Evolutionary conservation across 2,888 invertebrate genomes (phyloP).

Genomic region (Cheilosia impressa): DNA sequence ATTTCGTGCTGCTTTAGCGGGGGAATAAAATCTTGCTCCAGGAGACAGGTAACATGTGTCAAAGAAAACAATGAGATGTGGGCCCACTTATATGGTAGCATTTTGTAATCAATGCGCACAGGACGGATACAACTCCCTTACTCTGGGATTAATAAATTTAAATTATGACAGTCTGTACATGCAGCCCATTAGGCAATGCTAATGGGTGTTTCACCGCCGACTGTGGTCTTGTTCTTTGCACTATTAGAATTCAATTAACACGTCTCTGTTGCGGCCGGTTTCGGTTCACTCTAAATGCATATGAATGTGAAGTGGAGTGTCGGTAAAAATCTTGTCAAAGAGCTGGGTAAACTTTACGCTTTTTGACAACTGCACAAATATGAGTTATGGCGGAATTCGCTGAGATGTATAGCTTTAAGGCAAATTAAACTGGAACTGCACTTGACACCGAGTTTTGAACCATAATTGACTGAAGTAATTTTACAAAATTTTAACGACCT

Average conservation of each 20-base stretch:
- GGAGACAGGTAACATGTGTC: conserved; percentile 17
- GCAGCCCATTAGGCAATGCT: conserved; percentile 48
- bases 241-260: conserved; percentile 62
- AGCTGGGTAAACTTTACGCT: conserved; percentile 13
- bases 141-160: conserved; percentile 45
- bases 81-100: conserved; percentile 7
- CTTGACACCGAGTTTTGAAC: conserved; percentile 11
- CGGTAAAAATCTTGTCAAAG: conserved; percentile 45
- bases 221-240: conserved; percentile 38
- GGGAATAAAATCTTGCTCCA: conserved; percentile 1
- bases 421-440: conserved; percentile 28
- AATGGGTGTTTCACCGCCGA: conserved; percentile 41
- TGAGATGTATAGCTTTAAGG: conserved; percentile 22
- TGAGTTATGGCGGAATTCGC: conserved; percentile 38
- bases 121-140: conserved; percentile 44
- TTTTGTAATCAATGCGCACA: conserved; percentile 30
- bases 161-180: conserved; percentile 51
- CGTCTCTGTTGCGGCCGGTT: conserved; percentile 14
- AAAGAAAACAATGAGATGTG: conserved; percentile 15
- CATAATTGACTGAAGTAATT: conserved; percentile 15
- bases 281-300: conserved; percentile 3
- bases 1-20: neutral
- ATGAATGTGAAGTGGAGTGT: conserved; percentile 9
- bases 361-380: conserved; percentile 38
- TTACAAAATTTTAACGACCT: conserved; percentile 1